These are phyloP conservation scores for Caenorhabditis doughertyi DNA, from an alignment of 2,888 invertebrate species.

Conservation along the genomic window DNA sequence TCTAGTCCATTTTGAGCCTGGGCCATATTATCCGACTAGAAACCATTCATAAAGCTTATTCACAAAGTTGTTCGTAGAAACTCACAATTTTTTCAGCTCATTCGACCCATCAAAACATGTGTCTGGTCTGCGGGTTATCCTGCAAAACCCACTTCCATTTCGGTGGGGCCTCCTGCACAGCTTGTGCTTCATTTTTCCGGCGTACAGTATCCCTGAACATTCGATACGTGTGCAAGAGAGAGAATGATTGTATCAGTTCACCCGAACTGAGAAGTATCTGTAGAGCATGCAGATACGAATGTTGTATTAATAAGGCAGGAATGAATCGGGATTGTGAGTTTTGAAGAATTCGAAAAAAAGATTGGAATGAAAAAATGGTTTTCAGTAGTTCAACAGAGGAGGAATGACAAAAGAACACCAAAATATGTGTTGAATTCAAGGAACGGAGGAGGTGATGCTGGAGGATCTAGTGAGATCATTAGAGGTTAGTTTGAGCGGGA, in stretches of 20 bases:
- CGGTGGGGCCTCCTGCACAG: slow-evolving; percentile 30
- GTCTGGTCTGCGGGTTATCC: slow-evolving; percentile 21
- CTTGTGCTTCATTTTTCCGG: slow-evolving; percentile 37
- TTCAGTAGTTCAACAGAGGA: slow-evolving; percentile 35
- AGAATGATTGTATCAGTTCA: slow-evolving; percentile 33
- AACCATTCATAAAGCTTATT: too few species aligned
- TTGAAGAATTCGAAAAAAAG: neutral
- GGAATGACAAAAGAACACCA: slow-evolving; percentile 28
- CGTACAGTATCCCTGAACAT: slow-evolving; percentile 35
- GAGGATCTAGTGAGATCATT: neutral
- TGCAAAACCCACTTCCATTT: slow-evolving; percentile 30
- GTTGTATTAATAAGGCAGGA: slow-evolving; percentile 33
- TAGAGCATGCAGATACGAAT: slow-evolving; percentile 37
- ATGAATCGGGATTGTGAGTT: slow-evolving; percentile 29
- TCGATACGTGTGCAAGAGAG: slow-evolving; percentile 38
- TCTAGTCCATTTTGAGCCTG: too few species aligned
- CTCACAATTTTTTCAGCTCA: slow-evolving; percentile 1
- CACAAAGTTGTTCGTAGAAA: too few species aligned
- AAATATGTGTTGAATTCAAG: slow-evolving; percentile 19
- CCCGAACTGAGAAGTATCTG: slow-evolving; percentile 36
- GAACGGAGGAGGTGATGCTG: too few species aligned
- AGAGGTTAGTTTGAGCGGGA: neutral
- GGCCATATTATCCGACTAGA: too few species aligned
- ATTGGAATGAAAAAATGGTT: neutral
- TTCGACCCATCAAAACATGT: neutral